A percentile compares a stretch with the other conserved stretches of the same genome.
Conservation (phyloP, 1,140 invertebrate genomes). For the Bilobella aurantiaca region DNA sequence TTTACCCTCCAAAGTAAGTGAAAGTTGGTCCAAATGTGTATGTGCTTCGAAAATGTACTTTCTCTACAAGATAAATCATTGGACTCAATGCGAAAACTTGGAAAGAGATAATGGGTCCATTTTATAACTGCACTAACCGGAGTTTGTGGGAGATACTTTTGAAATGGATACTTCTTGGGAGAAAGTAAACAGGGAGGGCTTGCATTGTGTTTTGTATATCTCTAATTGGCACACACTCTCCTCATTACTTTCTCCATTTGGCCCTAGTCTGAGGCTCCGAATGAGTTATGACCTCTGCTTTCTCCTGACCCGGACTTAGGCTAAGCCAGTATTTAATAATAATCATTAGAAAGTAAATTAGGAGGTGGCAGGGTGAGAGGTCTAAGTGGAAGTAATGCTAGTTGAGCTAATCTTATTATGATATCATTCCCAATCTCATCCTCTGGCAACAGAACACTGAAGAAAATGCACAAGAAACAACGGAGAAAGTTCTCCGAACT, state of each 20-base stretch:
- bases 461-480: too few relatives aligned
- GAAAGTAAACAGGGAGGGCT: neutral
- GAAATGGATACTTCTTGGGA: too few relatives aligned
- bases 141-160: too few relatives aligned
- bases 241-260: neutral
- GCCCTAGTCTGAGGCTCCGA: neutral
- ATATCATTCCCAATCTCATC: neutral
- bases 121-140: too few relatives aligned
- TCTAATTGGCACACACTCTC: neutral
- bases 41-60: too few relatives aligned
- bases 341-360: constrained; percentile 3
- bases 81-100: constrained; percentile 4
- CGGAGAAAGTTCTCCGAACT: neutral
- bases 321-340: constrained; percentile 4
- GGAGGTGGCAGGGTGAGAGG: neutral
- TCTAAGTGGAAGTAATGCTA: neutral
- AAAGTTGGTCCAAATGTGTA: too few relatives aligned
- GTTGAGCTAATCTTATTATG: constrained; percentile 7
- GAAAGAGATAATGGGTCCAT: neutral
- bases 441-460: neutral
- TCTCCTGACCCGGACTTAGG: too few relatives aligned
- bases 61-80: constrained; percentile 7
- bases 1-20: too few relatives aligned
- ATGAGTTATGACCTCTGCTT: neutral
- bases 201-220: neutral